A percentile compares a stretch with the other conserved stretches of the same genome.
Conservation (phyloP, 2,797 vertebrate species). For the Merluccius polli region DNA sequence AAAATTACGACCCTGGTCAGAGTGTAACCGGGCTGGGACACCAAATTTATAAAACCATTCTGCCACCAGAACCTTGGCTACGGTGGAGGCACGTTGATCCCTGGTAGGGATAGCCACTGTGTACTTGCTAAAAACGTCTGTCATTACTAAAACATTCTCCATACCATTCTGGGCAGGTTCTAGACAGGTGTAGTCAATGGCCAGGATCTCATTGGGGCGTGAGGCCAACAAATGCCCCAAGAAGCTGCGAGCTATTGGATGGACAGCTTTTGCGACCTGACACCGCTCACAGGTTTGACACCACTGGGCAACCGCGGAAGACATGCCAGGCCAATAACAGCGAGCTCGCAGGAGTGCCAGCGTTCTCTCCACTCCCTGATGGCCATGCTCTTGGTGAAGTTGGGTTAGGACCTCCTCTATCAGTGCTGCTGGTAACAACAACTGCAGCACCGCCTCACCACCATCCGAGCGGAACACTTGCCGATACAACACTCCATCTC, state of each 20-base stretch:
- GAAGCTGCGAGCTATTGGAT: neutral
- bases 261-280: neutral
- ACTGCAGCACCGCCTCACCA: neutral
- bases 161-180: no score
- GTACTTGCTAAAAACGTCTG: no score
- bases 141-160: no score
- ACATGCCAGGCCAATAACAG: neutral
- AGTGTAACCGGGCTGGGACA: no score
- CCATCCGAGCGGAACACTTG: neutral
- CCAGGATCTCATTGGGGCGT: neutral
- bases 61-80: no score
- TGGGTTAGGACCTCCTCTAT: neutral
- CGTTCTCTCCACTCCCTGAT: neutral
- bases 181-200: no score
- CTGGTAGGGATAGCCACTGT: no score
- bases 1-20: no score
- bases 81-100: no score
- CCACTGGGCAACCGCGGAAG: neutral
- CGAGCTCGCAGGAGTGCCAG: neutral
- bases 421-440: neutral
- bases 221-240: neutral
- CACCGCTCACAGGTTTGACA: neutral
- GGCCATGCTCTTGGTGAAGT: neutral
- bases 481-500: neutral
- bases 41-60: no score